These are phyloP conservation scores for Chironomus riparius DNA, from an alignment of 2,888 invertebrate species.

Conservation along the genomic window DNA sequence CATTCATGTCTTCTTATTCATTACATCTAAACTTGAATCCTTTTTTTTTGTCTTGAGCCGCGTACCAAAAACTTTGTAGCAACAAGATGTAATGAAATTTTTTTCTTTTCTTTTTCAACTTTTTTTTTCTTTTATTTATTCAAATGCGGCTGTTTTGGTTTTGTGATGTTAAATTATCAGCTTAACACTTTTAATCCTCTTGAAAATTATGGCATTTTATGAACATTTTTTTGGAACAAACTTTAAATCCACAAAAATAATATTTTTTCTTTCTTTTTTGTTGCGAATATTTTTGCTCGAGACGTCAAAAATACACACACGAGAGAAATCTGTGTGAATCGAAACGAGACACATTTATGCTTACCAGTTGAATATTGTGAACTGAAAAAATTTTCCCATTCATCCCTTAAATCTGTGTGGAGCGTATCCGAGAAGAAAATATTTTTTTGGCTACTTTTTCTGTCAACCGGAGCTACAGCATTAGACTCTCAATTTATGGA, in stretches of 20 bases:
- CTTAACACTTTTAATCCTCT: no score
- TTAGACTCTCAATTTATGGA: no score
- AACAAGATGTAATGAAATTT: neutral
- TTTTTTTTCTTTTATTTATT: neutral
- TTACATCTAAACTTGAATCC: neutral
- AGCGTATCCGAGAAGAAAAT: neutral
- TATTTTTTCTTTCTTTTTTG: neutral
- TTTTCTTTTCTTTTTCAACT: neutral
- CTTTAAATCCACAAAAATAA: neutral
- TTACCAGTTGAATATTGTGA: slow-evolving; percentile 24
- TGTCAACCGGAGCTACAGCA: no score
- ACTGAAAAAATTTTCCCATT: slow-evolving; percentile 6
- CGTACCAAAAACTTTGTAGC: neutral
- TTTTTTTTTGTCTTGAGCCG: no score
- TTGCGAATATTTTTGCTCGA: neutral
- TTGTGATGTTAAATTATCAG: no score
- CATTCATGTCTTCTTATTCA: neutral
- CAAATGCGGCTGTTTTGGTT: neutral
- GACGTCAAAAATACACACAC: neutral
- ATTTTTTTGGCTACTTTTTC: neutral
- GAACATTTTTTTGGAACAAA: neutral
- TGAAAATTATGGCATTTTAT: no score
- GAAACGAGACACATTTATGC: slow-evolving; percentile 8
- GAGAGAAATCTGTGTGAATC: neutral
- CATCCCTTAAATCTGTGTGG: neutral